Evolutionary conservation across 2,113 vertebrate species (phyloP).

Genomic region (Pandion haliaetus): DNA sequence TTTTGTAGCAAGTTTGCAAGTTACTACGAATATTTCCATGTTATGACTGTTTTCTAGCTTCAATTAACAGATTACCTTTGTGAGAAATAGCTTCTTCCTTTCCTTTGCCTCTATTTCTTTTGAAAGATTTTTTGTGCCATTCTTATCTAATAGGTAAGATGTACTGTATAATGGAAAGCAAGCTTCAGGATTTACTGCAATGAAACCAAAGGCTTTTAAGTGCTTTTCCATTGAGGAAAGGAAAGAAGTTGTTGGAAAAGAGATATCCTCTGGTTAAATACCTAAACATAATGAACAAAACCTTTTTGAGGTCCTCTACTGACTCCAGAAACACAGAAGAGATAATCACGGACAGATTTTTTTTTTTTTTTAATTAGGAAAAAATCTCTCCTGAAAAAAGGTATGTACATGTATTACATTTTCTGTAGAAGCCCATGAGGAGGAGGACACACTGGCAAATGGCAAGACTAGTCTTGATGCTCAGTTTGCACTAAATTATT

Average conservation of each 20-base stretch:
- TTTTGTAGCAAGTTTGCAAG: neutral
- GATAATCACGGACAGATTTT: neutral
- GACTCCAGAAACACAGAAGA: neutral
- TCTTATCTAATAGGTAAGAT: neutral
- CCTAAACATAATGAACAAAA: neutral
- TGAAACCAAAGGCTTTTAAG: neutral
- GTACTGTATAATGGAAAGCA: neutral
- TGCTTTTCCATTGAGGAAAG: neutral
- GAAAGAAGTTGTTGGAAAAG: neutral
- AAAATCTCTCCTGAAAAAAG: neutral
- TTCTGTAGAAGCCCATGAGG: neutral
- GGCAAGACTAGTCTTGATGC: neutral
- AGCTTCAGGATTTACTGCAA: neutral
- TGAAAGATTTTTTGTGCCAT: neutral
- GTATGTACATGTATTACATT: neutral
- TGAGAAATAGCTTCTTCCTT: neutral
- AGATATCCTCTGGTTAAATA: neutral
- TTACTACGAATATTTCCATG: neutral
- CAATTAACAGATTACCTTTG: neutral
- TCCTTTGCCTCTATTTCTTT: neutral
- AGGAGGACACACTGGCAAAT: neutral
- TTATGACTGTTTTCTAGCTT: neutral
- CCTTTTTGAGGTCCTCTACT: neutral
- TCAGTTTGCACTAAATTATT: neutral
- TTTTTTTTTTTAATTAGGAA: neutral